Evolutionary conservation across 1,140 invertebrate species (phyloP), one percentile per base, ranked within the genome.

Genomic region (Habropoda laboriosa): DNA sequence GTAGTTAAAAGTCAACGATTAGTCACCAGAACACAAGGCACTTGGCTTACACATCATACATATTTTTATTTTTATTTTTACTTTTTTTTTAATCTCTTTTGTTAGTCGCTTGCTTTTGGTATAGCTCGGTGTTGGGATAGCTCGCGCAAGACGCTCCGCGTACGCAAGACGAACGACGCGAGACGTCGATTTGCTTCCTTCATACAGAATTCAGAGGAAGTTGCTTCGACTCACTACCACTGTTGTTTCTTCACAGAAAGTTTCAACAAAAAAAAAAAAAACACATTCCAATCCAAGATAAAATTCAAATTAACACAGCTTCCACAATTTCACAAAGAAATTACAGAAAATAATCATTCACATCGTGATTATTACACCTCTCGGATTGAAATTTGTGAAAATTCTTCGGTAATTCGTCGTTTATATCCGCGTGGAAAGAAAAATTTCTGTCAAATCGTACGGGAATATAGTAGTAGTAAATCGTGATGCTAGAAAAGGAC

Each of bases 11-110:
- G 90, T 93, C 90, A 92, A 93, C 90, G 91, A 91, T 92, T 93
- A 92, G 90, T 92, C 91, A 92, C 90, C 90, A 91, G 92, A 92
- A 92, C 91, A 91, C 90, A 93, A 93, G 92, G 92, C 92, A 93
- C 92, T 93, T 93, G 90, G 90, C 91, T 92, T 93, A 92, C 89
- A 91, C 86, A 90, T 92, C 90, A 87, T 91, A 89, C 86, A 90
- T 91, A 86, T 85, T 73, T 87, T 85, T 89, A 81, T 88, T 87
- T 66, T 80, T 83, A 73, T 78, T 88, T 55, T 24, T 1, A n/a
- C n/a, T 72, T 79, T 85, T 77, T 77, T 79, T 85, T 73, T 71
- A 86, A 47, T n/a, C 16, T 67, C 40, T 70, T 83, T 85, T 64
- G 75, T 89, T 85, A 80, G 74, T 85, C 76, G 76, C 72, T 79